Evolutionary conservation across 2,797 vertebrate genomes (phyloP), one percentile per base, ranked within the genome.

Genomic region (Sebastes melanostomus): DNA sequence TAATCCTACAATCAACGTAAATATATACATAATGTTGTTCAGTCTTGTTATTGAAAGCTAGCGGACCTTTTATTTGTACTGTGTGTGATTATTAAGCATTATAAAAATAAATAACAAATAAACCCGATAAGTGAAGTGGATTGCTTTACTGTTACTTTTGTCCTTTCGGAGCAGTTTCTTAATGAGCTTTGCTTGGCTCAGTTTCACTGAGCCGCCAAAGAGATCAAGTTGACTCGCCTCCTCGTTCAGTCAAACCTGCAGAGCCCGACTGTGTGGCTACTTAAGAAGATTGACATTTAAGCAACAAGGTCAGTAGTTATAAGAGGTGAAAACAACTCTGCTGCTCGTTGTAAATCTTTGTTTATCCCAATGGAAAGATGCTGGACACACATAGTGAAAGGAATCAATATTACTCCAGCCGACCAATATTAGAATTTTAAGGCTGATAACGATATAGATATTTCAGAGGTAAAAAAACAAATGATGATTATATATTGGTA

Each of bases 281-380:
- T 86, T 89, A 82, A 88, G 46, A 29, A 72, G 82, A 82, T 77
- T 78, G 72, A 75, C 73, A 77, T 76, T 81, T 66, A 77, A 80
- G 75, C 70, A 72, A 70, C 78, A 75, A 80, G 87, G 80, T 88
- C 76, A 77, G 56, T 42, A 75, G 55, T 60, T 50, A 22, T 27
- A 61, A 56, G 18, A 76, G 38, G 61, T 54, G 56, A 65, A 61
- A 70, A 74, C 77, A 75, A 72, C 29, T 22, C 30, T 50, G 58
- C 27, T 69, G 25, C 54, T 63, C 12, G n/a, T 59, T 8, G 38
- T 20, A 18, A 36, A 74, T 55, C 29, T 72, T 30, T 20, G 62
- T 32, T 52, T 8, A 61, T 16, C 30, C 5, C 3, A 24, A 34
- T 24, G 18, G 55, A 59, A n/a, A 29, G 24, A 71, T 78, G 16